phyloP scores from a whole-genome alignment of 2,797 vertebrate genomes.

The Otolemur crassicaudatus region DNA sequence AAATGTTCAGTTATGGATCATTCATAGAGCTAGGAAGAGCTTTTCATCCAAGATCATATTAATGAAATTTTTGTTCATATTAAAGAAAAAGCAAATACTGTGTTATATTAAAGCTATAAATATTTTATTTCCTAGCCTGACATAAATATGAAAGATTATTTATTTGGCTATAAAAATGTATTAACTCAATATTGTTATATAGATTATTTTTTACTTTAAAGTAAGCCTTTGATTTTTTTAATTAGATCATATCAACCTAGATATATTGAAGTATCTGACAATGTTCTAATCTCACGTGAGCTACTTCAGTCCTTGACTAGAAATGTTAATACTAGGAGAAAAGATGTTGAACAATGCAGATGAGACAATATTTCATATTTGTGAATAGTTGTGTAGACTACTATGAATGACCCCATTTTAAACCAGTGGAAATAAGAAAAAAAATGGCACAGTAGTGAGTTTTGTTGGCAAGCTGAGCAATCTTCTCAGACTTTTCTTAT shows the following conservation, averaged over 20 bases:
- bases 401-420: background rate
- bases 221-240: background rate
- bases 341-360: background rate
- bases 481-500: background rate
- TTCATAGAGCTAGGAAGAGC: background rate
- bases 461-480: background rate
- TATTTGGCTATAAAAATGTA: background rate
- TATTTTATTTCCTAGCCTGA: background rate
- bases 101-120: conserved; percentile 53
- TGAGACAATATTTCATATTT: background rate
- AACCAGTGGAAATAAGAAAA: background rate
- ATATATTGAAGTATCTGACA: background rate
- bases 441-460: background rate
- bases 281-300: background rate
- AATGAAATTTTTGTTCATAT: conserved; percentile 34
- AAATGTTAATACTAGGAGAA: background rate
- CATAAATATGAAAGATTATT: conserved; percentile 25
- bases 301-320: background rate
- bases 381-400: background rate
- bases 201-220: conserved; percentile 29
- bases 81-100: conserved; percentile 20
- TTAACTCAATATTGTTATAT: background rate
- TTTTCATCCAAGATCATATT: conserved; percentile 6
- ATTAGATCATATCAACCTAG: background rate
- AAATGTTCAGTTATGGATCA: background rate